phyloP scores from a whole-genome alignment of 1,140 invertebrate species.

The Riptortus pedestris region DNA sequence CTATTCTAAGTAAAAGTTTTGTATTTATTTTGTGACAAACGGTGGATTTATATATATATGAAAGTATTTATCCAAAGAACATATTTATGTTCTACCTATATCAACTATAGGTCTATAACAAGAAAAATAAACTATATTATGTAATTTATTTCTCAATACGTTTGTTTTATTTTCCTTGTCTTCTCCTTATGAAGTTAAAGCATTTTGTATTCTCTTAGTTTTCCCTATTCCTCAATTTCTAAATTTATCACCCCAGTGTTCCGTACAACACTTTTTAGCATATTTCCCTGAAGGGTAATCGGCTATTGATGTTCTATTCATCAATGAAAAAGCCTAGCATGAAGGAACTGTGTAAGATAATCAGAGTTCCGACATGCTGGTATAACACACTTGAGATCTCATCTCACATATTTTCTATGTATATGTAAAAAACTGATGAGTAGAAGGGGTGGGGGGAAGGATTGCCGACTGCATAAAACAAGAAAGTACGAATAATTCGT shows the following conservation, averaged over 20 bases:
- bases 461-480: no score
- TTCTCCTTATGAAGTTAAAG: neutral
- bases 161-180: neutral
- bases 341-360: no score
- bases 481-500: no score
- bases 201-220: neutral
- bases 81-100: neutral
- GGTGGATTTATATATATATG: slow-evolving; percentile 13
- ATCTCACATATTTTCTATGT: no score
- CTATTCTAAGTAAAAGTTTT: neutral
- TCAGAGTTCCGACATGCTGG: no score
- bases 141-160: slow-evolving; percentile 11
- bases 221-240: neutral
- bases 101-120: neutral
- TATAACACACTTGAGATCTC: no score
- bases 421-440: no score
- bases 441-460: no score
- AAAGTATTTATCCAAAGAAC: slow-evolving; percentile 2
- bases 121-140: slow-evolving; percentile 5
- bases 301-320: no score
- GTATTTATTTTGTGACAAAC: slow-evolving; percentile 18
- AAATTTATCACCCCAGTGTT: neutral
- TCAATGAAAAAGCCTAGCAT: no score
- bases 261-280: no score
- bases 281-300: no score